Percentiles rank a stretch among this genome's conserved stretches.
These are phyloP conservation scores for Sinopyrophorus schimmeli DNA, from an alignment of 2,888 invertebrate genomes.

Conservation along the genomic window DNA sequence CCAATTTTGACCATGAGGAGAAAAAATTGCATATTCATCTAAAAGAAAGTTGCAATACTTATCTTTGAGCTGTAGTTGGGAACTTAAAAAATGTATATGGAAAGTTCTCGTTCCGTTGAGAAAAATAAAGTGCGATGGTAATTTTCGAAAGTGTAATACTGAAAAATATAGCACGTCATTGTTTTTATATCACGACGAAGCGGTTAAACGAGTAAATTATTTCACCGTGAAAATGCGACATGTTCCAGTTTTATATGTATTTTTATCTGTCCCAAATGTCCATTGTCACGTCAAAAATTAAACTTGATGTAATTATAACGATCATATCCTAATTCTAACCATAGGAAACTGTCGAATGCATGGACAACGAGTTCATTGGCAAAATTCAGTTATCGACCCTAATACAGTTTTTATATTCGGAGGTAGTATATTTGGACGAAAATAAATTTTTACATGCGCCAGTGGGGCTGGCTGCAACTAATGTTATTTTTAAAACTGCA, in stretches of 20 bases:
- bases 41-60: too few relatives aligned
- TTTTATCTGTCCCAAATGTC: constrained; percentile 13
- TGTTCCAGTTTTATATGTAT: constrained; percentile 9
- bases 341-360: neutral
- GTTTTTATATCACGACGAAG: constrained; percentile 8
- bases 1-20: too few relatives aligned
- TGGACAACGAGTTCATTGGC: too few relatives aligned
- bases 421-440: constrained; percentile 9
- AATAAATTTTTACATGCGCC: constrained; percentile 25
- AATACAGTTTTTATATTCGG: too few relatives aligned
- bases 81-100: constrained; percentile 44
- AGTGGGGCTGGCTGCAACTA: constrained; percentile 19
- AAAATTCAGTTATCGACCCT: constrained; percentile 8
- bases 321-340: constrained; percentile 1
- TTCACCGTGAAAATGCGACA: constrained; percentile 8
- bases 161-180: constrained; percentile 11
- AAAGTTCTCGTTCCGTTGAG: constrained; percentile 41
- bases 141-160: constrained; percentile 8
- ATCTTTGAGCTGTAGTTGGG: too few relatives aligned
- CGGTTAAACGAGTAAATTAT: constrained; percentile 13
- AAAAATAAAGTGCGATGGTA: constrained; percentile 5
- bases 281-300: constrained; percentile 11
- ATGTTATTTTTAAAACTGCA: constrained; percentile 39
- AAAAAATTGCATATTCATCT: too few relatives aligned
- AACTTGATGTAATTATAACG: constrained; percentile 7